Evolutionary conservation across 2,888 invertebrate genomes (phyloP).

Genomic region (Sympetrum striolatum): DNA sequence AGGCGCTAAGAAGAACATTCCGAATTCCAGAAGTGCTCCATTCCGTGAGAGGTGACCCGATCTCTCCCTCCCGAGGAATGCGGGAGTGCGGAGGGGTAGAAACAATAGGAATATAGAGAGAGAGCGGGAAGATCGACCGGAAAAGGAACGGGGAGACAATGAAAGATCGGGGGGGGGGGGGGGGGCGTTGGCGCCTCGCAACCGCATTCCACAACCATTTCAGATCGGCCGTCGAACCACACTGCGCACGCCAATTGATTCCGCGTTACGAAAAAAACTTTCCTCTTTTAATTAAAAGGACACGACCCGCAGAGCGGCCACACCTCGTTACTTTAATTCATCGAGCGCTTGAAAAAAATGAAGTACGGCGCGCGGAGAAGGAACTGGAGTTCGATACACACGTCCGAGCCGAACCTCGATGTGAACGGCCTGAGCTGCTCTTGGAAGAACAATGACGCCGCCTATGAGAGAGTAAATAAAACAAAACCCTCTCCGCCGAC

Average conservation of each 20-base stretch:
- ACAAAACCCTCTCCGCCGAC: background rate
- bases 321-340: background rate
- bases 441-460: background rate
- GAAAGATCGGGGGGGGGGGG: background rate
- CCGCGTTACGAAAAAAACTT: background rate
- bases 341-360: background rate
- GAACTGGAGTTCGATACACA: background rate
- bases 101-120: background rate
- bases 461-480: background rate
- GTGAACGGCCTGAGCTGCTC: background rate
- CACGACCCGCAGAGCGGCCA: background rate
- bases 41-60: background rate
- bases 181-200: background rate
- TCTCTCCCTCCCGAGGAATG: background rate
- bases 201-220: background rate
- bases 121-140: background rate
- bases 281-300: background rate
- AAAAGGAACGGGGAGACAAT: background rate
- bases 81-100: background rate
- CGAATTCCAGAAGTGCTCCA: slow-evolving; percentile 11
- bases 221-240: background rate
- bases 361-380: background rate
- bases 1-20: slow-evolving; percentile 21
- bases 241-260: background rate
- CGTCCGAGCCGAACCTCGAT: background rate